Evolutionary conservation across 2,888 invertebrate species (phyloP).

Genomic region (Girardia tigrina): DNA sequence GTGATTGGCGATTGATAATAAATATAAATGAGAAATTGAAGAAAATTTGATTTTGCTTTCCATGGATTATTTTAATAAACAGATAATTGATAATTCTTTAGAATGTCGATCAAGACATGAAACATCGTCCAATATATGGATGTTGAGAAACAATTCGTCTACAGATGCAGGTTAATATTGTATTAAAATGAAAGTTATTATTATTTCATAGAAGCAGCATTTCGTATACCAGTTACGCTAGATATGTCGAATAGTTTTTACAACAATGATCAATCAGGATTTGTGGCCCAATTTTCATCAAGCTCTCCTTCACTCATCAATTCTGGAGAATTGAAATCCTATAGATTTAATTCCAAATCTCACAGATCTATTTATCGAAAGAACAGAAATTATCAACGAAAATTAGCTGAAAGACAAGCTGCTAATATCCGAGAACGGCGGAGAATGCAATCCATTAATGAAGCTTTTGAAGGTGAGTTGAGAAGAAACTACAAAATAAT

Average conservation of each 20-base stretch:
- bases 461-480: conserved; percentile 7
- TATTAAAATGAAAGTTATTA: neutral
- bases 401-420: conserved; percentile 12
- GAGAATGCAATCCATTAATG: neutral
- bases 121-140: neutral
- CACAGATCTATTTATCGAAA: neutral
- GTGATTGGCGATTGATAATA: neutral
- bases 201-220: neutral
- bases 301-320: conserved; percentile 5
- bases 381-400: conserved; percentile 15
- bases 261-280: neutral
- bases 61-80: conserved; percentile 23
- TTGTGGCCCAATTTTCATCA: neutral
- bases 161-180: neutral
- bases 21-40: neutral
- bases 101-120: conserved; percentile 13
- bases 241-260: neutral
- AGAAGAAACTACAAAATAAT: no score
- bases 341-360: neutral
- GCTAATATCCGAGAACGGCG: conserved; percentile 11
- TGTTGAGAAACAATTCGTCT: neutral
- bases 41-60: neutral
- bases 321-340: neutral
- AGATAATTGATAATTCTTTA: neutral
- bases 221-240: neutral